A percentile compares a stretch with the other conserved stretches of the same genome.
Evolutionary conservation across 2,113 vertebrate species (phyloP).

Genomic region (Geothlypis trichas): DNA sequence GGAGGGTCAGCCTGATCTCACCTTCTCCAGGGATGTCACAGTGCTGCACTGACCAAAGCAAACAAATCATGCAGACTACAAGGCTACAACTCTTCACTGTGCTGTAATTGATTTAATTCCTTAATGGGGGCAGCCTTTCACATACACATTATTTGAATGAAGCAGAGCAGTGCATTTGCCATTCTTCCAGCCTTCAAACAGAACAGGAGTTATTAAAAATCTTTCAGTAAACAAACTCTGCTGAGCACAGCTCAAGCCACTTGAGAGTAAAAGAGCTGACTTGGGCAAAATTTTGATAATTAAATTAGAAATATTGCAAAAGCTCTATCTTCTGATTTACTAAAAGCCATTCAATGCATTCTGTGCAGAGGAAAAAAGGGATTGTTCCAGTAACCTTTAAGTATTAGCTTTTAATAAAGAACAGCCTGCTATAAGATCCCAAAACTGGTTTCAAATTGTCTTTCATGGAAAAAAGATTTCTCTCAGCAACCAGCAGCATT

Average conservation of each 20-base stretch:
- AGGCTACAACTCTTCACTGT: background rate
- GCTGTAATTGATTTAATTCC: background rate
- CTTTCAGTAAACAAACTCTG: background rate
- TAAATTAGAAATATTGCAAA: background rate
- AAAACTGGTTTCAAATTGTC: background rate
- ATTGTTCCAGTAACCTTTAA: background rate
- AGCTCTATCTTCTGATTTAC: background rate
- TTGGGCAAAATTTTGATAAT: background rate
- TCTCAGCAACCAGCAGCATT: background rate
- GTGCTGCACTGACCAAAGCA: background rate
- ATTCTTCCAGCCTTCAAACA: background rate
- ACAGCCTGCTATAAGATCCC: background rate
- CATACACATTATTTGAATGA: background rate
- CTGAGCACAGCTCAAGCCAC: background rate
- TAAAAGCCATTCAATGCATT: background rate
- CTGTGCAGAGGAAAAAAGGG: background rate
- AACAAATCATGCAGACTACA: background rate
- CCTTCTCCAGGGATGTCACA: background rate
- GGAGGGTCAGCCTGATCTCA: background rate
- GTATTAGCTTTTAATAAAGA: constrained; percentile 2
- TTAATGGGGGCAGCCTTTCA: background rate
- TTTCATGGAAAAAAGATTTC: constrained; percentile 32
- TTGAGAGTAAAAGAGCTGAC: background rate
- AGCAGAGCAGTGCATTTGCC: background rate
- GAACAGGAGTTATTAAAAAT: constrained; percentile 2